Evolutionary conservation across 2,113 vertebrate genomes (phyloP).

Genomic region (Copsychus sechellarum): DNA sequence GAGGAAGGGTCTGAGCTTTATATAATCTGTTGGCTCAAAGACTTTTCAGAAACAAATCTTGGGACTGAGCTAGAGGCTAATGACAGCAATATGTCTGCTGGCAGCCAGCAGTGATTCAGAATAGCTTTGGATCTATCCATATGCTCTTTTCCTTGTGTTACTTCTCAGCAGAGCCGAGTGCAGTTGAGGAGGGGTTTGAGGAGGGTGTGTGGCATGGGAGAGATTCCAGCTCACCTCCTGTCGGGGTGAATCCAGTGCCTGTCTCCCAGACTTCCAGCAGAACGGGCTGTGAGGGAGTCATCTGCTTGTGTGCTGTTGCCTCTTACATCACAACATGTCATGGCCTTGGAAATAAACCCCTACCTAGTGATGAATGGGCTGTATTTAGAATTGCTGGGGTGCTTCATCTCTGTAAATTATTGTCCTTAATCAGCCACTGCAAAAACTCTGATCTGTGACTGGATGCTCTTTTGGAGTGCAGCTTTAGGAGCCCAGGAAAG

Average conservation of each 20-base stretch:
- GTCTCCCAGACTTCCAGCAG: neutral
- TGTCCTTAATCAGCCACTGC: neutral
- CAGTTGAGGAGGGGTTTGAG: neutral
- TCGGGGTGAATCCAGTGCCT: neutral
- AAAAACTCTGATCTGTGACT: neutral
- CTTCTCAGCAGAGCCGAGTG: neutral
- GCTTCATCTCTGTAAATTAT: neutral
- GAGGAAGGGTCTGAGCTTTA: constrained; percentile 1
- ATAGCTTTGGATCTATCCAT: neutral
- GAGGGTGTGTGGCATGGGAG: neutral
- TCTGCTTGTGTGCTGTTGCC: neutral
- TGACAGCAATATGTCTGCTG: constrained; percentile 12
- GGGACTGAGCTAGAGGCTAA: neutral
- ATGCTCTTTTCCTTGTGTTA: neutral
- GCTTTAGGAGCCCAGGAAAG: neutral
- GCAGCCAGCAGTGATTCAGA: neutral
- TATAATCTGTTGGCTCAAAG: neutral
- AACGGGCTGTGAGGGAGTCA: neutral
- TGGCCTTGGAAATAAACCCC: neutral
- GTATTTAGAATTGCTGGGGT: neutral
- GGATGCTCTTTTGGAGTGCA: neutral
- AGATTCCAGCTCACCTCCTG: neutral
- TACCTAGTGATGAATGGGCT: neutral
- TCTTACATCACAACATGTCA: neutral
- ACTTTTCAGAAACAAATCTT: neutral